phyloP scores from a whole-genome alignment of 2,888 invertebrate species.

The Dysmachus trigonus region DNA sequence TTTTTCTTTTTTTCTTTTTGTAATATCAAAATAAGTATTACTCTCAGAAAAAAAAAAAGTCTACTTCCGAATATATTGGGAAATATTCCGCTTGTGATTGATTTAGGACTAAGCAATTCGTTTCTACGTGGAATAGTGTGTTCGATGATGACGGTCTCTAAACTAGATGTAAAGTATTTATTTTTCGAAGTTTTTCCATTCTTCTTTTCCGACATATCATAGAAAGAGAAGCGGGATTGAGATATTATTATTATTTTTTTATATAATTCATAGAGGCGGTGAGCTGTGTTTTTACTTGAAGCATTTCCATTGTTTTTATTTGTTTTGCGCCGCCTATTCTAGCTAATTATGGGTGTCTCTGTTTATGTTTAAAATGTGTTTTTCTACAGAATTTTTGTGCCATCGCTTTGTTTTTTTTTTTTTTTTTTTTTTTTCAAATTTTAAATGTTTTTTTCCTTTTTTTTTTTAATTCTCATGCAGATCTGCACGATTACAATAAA shows the following conservation, averaged over 20 bases:
- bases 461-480: not conserved
- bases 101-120: slow-evolving; percentile 32
- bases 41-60: slow-evolving; percentile 14
- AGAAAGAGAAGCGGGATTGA: slow-evolving; percentile 1
- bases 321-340: not conserved
- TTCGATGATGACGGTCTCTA: not conserved
- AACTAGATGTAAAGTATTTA: slow-evolving; percentile 33
- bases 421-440: not conserved
- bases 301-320: not conserved
- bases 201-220: slow-evolving; percentile 36
- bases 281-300: not conserved
- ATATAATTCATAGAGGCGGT: not conserved
- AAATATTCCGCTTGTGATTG: slow-evolving; percentile 41
- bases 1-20: not conserved
- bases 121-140: not conserved
- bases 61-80: slow-evolving; percentile 29
- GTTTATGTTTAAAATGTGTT: not conserved
- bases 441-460: slow-evolving; percentile 7
- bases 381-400: not conserved
- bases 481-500: slow-evolving; percentile 30
- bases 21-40: slow-evolving; percentile 16
- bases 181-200: not conserved
- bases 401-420: slow-evolving; percentile 18
- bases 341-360: not conserved
- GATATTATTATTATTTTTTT: not conserved